Conservation (phyloP, 2,113 vertebrate species). For the Lycaon pictus region DNA sequence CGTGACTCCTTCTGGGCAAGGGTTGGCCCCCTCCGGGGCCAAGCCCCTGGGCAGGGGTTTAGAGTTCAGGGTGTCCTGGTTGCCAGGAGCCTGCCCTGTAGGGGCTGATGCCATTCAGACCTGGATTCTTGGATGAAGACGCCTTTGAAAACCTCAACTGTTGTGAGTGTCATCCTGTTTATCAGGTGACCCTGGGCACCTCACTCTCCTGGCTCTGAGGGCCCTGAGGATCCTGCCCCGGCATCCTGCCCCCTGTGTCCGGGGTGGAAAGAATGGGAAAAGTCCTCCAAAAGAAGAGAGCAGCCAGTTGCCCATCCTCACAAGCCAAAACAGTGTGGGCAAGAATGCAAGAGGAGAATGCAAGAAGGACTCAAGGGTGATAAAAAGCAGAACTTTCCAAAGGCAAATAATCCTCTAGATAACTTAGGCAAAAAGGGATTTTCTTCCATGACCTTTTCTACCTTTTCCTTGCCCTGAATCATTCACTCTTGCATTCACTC, state of each 20-base stretch:
- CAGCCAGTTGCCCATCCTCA: background rate
- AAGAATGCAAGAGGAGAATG: background rate
- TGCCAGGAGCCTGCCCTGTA: background rate
- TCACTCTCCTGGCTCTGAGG: background rate
- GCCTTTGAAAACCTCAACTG: background rate
- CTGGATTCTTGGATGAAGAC: background rate
- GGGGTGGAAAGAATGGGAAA: background rate
- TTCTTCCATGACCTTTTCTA: slow-evolving; percentile 68
- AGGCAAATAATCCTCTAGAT: slow-evolving; percentile 48
- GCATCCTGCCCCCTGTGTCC: background rate
- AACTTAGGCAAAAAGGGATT: slow-evolving; percentile 54
- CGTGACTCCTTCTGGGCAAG: background rate
- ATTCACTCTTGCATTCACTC: slow-evolving; percentile 75
- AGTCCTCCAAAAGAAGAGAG: background rate
- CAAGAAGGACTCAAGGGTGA: background rate
- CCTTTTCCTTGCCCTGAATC: slow-evolving; percentile 40
- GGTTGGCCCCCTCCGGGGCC: background rate
- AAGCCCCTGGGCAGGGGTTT: no score
- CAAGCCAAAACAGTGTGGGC: background rate
- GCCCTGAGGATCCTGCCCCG: background rate
- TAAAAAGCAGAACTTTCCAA: slow-evolving; percentile 69
- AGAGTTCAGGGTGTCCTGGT: background rate
- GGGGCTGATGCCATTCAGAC: background rate
- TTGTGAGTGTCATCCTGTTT: background rate
- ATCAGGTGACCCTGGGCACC: background rate